These are phyloP conservation scores for Solen grandis DNA, from an alignment of 1,140 invertebrate genomes.

Conservation along the genomic window DNA sequence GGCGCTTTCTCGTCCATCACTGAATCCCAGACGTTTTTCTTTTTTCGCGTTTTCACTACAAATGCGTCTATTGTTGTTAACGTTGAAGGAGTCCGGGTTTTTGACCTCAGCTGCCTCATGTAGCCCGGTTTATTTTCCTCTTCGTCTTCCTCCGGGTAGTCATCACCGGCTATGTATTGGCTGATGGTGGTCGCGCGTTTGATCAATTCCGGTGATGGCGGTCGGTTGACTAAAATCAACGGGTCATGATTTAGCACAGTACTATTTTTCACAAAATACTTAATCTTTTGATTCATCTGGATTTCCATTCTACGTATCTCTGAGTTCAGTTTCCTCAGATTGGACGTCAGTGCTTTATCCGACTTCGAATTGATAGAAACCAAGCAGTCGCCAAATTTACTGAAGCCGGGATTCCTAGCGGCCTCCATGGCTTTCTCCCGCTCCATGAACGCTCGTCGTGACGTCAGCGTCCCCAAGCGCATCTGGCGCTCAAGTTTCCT, in stretches of 20 bases:
- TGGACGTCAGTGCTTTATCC: constrained; percentile 62
- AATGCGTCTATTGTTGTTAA: constrained; percentile 75
- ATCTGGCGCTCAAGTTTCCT: constrained; percentile 53
- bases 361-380: constrained; percentile 66
- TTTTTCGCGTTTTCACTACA: constrained; percentile 65
- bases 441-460: constrained; percentile 57
- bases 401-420: constrained; percentile 66
- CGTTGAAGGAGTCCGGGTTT: constrained; percentile 69
- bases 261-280: constrained; percentile 67
- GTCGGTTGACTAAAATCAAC: constrained; percentile 70
- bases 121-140: constrained; percentile 66
- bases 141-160: constrained; percentile 42
- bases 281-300: constrained; percentile 64
- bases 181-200: constrained; percentile 46
- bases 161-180: not conserved
- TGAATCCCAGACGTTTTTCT: constrained; percentile 73
- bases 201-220: constrained; percentile 59
- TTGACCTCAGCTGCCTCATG: constrained; percentile 67
- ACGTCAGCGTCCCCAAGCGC: constrained; percentile 31
- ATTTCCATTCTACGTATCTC: constrained; percentile 64
- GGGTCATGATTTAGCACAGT: constrained; percentile 70
- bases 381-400: constrained; percentile 68
- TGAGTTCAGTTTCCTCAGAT: constrained; percentile 61
- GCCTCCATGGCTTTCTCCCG: constrained; percentile 64
- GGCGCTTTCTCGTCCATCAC: constrained; percentile 59